phyloP scores from a whole-genome alignment of 2,888 invertebrate species.

The Marronus borbonicus region DNA sequence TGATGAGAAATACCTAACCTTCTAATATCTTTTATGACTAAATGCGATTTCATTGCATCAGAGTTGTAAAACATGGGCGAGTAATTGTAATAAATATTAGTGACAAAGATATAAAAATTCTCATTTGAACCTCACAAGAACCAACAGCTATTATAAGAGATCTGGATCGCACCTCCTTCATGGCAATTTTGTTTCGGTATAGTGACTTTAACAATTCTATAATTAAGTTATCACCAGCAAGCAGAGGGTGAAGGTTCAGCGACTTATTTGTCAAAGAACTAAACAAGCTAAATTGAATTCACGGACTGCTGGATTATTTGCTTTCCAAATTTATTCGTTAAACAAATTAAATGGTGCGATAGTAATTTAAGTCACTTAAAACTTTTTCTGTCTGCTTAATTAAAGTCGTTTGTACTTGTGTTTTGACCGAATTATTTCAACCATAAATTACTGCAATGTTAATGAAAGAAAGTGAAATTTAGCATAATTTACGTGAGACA shows the following conservation, averaged over 20 bases:
- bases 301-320: slow-evolving; percentile 14
- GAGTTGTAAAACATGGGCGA: too few species aligned
- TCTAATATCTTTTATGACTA: too few species aligned
- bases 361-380: slow-evolving; percentile 30
- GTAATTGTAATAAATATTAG: too few species aligned
- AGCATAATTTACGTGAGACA: not conserved
- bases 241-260: slow-evolving; percentile 27
- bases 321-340: slow-evolving; percentile 30
- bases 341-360: slow-evolving; percentile 24
- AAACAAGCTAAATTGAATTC: slow-evolving; percentile 34
- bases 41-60: too few species aligned
- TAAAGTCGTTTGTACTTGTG: slow-evolving; percentile 14
- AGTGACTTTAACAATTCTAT: not conserved
- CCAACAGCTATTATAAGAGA: too few species aligned
- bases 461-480: slow-evolving; percentile 8
- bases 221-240: slow-evolving; percentile 12
- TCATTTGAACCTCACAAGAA: too few species aligned
- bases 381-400: slow-evolving; percentile 40
- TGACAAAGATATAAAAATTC: too few species aligned
- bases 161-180: too few species aligned
- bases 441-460: not conserved
- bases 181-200: not conserved
- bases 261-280: slow-evolving; percentile 18
- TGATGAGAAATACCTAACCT: too few species aligned
- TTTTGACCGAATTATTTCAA: slow-evolving; percentile 33